Evolutionary conservation across 2,888 invertebrate genomes (phyloP).

Genomic region (Mythimna lalbum): DNA sequence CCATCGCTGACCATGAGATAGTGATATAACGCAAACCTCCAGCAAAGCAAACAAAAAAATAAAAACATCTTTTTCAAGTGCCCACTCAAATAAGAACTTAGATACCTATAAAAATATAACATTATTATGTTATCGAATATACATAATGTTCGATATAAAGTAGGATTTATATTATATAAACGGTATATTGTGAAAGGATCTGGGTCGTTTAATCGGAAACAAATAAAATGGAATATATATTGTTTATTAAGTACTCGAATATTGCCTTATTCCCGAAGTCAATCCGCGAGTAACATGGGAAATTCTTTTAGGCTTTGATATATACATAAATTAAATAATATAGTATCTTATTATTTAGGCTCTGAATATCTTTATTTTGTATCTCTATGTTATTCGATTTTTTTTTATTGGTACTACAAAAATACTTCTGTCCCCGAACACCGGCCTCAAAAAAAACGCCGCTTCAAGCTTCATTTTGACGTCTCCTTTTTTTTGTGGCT

Average conservation of each 20-base stretch:
- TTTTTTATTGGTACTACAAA: background rate
- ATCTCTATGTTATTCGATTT: background rate
- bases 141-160: constrained; percentile 4
- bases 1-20: too few relatives aligned
- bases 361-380: constrained; percentile 7
- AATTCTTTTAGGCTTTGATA: constrained; percentile 19
- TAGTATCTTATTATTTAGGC: constrained; percentile 4
- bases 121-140: background rate
- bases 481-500: too few relatives aligned
- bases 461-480: too few relatives aligned
- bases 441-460: too few relatives aligned
- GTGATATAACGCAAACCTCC: too few relatives aligned
- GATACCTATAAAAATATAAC: background rate
- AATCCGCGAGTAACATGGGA: constrained; percentile 13
- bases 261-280: constrained; percentile 14
- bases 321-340: constrained; percentile 6
- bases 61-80: too few relatives aligned
- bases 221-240: constrained; percentile 35
- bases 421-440: too few relatives aligned
- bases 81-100: background rate
- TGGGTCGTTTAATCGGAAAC: constrained; percentile 23
- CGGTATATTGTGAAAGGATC: background rate
- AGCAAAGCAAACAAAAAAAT: too few relatives aligned
- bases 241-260: constrained; percentile 20
- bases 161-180: background rate